These are phyloP conservation scores for Eulemur rubriventer DNA, from an alignment of 2,797 vertebrate species.

Conservation along the genomic window DNA sequence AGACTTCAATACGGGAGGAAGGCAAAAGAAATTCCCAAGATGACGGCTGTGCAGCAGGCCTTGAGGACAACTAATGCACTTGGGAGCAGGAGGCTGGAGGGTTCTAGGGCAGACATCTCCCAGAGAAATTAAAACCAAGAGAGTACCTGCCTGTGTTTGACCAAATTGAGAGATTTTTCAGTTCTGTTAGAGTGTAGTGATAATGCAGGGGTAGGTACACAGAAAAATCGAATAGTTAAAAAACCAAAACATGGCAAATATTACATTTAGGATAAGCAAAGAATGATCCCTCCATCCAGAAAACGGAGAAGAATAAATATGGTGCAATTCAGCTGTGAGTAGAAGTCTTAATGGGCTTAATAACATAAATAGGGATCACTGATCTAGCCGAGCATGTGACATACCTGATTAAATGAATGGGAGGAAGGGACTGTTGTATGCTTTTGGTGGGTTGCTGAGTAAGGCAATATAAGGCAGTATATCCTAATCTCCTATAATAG, in stretches of 20 bases:
- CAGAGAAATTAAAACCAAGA: background rate
- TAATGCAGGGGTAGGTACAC: background rate
- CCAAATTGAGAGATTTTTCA: background rate
- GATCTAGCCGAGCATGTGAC: background rate
- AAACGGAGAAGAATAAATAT: background rate
- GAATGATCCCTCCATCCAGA: background rate
- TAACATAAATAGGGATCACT: background rate
- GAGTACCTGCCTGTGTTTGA: background rate
- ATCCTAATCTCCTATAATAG: background rate
- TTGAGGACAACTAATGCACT: background rate
- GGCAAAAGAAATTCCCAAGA: background rate
- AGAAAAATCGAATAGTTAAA: background rate
- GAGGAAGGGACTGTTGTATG: background rate
- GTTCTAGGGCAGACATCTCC: background rate
- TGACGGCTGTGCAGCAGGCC: background rate
- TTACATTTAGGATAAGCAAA: constrained; percentile 27
- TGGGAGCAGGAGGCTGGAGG: background rate
- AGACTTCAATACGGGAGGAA: background rate
- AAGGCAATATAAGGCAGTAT: background rate
- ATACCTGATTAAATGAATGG: background rate
- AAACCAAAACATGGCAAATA: background rate
- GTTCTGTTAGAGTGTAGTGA: background rate
- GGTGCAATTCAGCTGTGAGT: background rate
- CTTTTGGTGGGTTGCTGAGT: background rate
- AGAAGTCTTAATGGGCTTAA: background rate